A percentile compares a stretch with the other conserved stretches of the same genome.
Evolutionary conservation across 2,888 invertebrate species (phyloP).

Genomic region (Andrena trimmerana): DNA sequence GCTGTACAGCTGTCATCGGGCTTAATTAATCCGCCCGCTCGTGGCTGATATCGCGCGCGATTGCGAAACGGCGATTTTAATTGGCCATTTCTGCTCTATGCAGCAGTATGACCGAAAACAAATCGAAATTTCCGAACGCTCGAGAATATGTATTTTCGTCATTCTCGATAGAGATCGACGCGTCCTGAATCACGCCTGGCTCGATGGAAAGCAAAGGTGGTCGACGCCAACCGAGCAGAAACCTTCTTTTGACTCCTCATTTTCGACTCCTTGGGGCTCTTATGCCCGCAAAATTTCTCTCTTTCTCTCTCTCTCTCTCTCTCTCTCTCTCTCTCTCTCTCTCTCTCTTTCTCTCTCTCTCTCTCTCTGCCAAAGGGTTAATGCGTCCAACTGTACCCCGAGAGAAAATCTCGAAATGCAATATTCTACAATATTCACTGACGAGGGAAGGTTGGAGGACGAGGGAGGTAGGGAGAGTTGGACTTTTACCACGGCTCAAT

Average conservation of each 20-base stretch:
- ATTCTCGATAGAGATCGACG: background rate
- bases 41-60: constrained; percentile 23
- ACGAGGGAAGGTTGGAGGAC: constrained; percentile 59
- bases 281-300: constrained; percentile 50
- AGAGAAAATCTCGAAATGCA: constrained; percentile 75
- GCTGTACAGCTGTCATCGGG: constrained; percentile 44
- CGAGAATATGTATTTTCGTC: background rate
- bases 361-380: constrained; percentile 71
- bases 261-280: constrained; percentile 53
- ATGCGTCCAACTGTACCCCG: constrained; percentile 67
- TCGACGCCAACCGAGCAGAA: constrained; percentile 42
- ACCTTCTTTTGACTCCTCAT: constrained; percentile 33
- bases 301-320: too few relatives aligned
- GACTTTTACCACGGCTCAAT: constrained; percentile 81
- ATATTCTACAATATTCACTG: constrained; percentile 77
- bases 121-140: background rate
- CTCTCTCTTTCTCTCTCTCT: too few relatives aligned
- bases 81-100: constrained; percentile 15
- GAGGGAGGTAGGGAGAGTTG: constrained; percentile 56
- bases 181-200: background rate
- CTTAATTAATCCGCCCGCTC: constrained; percentile 54
- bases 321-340: too few relatives aligned
- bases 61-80: constrained; percentile 25
- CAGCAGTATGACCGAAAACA: background rate
- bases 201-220: background rate